These are phyloP conservation scores for Danio jaintianensis DNA, from an alignment of 2,797 vertebrate species.

Conservation along the genomic window DNA sequence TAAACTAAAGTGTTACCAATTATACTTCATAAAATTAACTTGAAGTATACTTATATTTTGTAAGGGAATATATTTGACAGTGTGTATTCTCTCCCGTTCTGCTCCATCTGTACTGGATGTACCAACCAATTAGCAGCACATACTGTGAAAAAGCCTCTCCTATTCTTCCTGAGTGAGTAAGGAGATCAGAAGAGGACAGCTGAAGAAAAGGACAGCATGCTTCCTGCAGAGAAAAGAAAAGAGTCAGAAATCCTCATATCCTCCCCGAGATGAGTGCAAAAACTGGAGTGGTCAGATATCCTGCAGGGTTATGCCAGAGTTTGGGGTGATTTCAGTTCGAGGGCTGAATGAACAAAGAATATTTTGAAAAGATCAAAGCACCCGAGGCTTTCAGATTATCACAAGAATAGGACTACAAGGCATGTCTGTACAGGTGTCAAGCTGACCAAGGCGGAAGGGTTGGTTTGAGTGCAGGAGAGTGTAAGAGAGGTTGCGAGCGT, in stretches of 20 bases:
- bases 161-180: constrained; percentile 2
- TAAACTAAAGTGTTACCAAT: too few species aligned
- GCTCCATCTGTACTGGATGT: constrained; percentile 8
- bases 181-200: constrained; percentile 18
- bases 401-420: background rate
- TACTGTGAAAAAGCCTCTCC: background rate
- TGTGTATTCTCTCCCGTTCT: background rate
- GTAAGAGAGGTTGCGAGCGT: background rate
- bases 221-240: background rate
- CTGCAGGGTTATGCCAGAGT: background rate
- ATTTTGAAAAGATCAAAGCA: background rate
- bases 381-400: background rate
- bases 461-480: background rate
- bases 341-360: background rate
- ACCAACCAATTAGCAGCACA: constrained; percentile 1
- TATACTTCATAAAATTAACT: too few species aligned
- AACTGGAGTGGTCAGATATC: background rate
- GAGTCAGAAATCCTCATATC: background rate
- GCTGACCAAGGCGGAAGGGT: background rate
- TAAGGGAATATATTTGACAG: too few species aligned
- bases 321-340: background rate
- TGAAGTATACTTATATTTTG: too few species aligned
- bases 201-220: constrained; percentile 5
- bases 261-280: background rate
- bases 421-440: background rate